Evolutionary conservation across 2,888 invertebrate genomes (phyloP), one percentile per base, ranked within the genome.

Genomic region (Lepidochitona cinerea): DNA sequence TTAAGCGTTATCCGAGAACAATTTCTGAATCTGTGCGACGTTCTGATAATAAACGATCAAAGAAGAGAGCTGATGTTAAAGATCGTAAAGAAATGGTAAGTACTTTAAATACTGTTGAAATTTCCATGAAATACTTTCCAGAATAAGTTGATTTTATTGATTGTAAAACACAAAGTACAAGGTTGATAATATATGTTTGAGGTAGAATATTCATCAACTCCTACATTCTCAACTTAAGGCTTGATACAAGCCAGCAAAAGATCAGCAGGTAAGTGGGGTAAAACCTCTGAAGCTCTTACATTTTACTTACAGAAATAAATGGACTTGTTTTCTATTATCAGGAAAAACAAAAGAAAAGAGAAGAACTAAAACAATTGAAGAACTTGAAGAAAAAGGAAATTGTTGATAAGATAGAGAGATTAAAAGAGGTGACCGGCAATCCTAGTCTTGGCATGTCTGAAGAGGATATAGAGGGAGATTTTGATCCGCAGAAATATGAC

Each of bases 1-100:
- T 96, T 26, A 97, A 97, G 92, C 93, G 96, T 12, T 98, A 95
- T 92, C 99, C 99, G 0, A 94, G 99, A 79, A 96, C 95, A 0
- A 93, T 99, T 89, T 94, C 94, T 75, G 94, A 94, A 89, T 95
- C 96, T 1, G 91, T 98, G 78, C 93, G 99, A 5, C 94, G 94
- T 37, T 94, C 94, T 75, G 95, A 97, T 89, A 95, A 94, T 54
- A 93, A 93, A 71, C 93, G 98, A 71, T 93, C 96, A 76, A 92
- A 94, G 52, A 96, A 97, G 86, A 93, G 98, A 53, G 93, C 93
- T 1, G 95, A 96, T 89, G 86, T 82, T 9, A 84, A 86, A 74
- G 88, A 89, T 9, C 82, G 88, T 71, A 90, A 89, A 75, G 70
- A 79, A 72, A 70, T 71, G 82, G 87, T 86, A 76, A 65, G 36